phyloP scores from a whole-genome alignment of 2,888 invertebrate genomes.

The Drosophila tripunctata region DNA sequence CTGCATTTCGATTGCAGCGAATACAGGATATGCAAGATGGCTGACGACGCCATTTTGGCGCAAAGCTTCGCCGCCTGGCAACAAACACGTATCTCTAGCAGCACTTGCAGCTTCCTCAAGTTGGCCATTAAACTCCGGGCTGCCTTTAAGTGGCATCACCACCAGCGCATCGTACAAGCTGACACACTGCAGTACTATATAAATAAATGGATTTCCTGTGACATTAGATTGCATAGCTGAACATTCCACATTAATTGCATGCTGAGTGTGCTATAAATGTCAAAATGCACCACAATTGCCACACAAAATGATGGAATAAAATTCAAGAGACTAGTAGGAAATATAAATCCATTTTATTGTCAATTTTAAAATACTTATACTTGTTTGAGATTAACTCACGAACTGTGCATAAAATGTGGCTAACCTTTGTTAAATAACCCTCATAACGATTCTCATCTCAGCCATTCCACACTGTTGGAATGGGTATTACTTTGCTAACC shows the following conservation, averaged over 20 bases:
- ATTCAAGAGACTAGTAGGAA: not conserved
- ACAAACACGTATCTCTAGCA: constrained; percentile 56
- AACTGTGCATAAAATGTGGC: constrained; percentile 1
- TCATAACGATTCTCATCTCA: constrained; percentile 4
- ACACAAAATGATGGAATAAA: constrained; percentile 2
- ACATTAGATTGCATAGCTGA: constrained; percentile 21
- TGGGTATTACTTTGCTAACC: constrained; percentile 31
- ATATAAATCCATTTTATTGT: not conserved
- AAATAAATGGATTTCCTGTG: constrained; percentile 52
- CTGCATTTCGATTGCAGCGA: constrained; percentile 47
- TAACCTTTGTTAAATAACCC: not conserved
- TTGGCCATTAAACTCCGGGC: constrained; percentile 48
- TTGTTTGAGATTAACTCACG: not conserved
- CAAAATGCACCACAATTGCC: constrained; percentile 36
- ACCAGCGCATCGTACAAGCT: not conserved
- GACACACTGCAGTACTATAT: not conserved
- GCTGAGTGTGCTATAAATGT: constrained; percentile 53
- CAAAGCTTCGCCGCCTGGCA: constrained; percentile 43
- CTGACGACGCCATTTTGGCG: constrained; percentile 42
- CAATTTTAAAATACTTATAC: not conserved
- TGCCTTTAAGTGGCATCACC: constrained; percentile 30
- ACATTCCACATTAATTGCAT: constrained; percentile 50
- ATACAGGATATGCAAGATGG: constrained; percentile 22
- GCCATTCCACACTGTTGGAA: constrained; percentile 8
- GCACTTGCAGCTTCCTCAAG: constrained; percentile 37